These are phyloP conservation scores for Spinus pinus DNA, from an alignment of 2,797 vertebrate species.

Conservation along the genomic window DNA sequence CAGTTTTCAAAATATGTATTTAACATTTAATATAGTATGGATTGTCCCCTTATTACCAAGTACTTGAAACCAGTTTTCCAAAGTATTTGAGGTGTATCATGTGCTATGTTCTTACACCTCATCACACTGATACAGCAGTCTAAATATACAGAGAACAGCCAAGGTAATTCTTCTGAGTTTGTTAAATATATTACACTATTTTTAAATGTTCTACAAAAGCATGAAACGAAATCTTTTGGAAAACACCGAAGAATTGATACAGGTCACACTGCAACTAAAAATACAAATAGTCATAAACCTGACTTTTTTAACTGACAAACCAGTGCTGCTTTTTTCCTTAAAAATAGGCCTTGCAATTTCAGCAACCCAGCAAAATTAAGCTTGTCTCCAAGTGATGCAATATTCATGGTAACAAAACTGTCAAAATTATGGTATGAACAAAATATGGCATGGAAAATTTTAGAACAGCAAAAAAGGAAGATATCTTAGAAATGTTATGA, in stretches of 20 bases:
- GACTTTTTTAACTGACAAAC: not conserved
- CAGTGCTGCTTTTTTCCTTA: not conserved
- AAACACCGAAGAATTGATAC: not conserved
- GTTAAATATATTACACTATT: not conserved
- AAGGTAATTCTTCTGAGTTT: not conserved
- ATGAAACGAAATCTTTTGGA: not conserved
- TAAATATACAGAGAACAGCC: not conserved
- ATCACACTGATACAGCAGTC: not conserved
- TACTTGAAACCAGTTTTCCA: not conserved
- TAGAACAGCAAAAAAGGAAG: not conserved
- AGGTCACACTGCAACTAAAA: not conserved
- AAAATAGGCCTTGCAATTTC: not conserved
- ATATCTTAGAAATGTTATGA: not conserved
- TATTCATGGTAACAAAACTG: not conserved
- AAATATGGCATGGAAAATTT: not conserved
- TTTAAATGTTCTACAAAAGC: not conserved
- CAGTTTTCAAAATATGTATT: not conserved
- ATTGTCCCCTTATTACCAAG: not conserved
- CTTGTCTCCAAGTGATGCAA: not conserved
- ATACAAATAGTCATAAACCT: not conserved
- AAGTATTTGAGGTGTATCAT: not conserved
- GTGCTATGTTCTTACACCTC: not conserved
- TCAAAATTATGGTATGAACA: not conserved
- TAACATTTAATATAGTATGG: not conserved
- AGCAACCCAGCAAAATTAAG: not conserved